phyloP scores from a whole-genome alignment of 2,113 vertebrate genomes.

The Trinectes maculatus region DNA sequence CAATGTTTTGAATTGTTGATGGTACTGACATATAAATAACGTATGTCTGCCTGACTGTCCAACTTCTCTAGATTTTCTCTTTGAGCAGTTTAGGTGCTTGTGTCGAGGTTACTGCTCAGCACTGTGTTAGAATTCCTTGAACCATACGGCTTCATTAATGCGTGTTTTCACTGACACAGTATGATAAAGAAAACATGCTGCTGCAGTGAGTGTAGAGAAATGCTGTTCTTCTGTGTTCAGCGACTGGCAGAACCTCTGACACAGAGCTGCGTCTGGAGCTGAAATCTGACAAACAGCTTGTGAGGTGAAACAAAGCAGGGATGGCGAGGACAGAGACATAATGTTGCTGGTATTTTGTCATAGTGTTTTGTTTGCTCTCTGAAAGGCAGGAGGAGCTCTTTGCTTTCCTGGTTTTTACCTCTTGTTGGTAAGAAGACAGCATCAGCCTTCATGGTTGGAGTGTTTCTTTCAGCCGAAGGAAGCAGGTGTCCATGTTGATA shows the following conservation, averaged over 20 bases:
- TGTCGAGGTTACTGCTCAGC: not conserved
- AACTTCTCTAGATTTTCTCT: slow-evolving; percentile 4
- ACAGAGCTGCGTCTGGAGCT: not conserved
- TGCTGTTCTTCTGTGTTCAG: slow-evolving; percentile 5
- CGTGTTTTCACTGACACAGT: slow-evolving; percentile 8
- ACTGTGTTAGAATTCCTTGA: not conserved
- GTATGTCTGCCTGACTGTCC: not conserved
- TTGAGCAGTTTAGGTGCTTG: too few relatives aligned
- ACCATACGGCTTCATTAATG: slow-evolving; percentile 12
- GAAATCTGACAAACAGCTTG: slow-evolving; percentile 30
- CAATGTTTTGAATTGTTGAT: too few relatives aligned
- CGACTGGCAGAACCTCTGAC: slow-evolving; percentile 13
- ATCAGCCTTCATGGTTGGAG: not conserved
- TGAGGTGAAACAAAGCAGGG: slow-evolving; percentile 35
- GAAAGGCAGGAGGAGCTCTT: slow-evolving; percentile 8
- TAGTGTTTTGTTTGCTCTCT: slow-evolving; percentile 8
- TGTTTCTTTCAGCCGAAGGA: slow-evolving; percentile 29
- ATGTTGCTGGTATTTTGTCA: not conserved
- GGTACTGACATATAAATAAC: not conserved
- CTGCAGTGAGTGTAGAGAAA: slow-evolving; percentile 7
- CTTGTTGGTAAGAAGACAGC: slow-evolving; percentile 10
- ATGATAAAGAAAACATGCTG: slow-evolving; percentile 28
- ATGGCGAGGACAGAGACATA: not conserved
- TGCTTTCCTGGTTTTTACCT: slow-evolving; percentile 2
- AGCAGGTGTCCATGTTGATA: slow-evolving; percentile 2